Base-by-base conservation (phyloP, 2,797 vertebrate genomes). In the Lacerta bilineata region DNA sequence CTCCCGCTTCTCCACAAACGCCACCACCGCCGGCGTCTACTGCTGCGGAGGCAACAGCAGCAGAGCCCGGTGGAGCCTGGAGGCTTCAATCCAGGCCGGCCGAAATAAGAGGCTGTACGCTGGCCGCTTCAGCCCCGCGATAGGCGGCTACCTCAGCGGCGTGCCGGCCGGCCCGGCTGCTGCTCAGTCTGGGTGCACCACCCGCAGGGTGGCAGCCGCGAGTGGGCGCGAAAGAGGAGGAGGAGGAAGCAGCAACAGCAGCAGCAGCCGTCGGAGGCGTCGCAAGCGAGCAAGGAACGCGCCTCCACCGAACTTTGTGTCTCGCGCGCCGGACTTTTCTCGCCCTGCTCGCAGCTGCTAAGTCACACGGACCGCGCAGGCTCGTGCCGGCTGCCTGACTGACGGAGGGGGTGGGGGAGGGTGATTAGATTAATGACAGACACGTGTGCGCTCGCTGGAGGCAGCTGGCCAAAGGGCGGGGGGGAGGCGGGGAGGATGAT, bases 61-160 rank as follows among this genome's bases (percentile, higher is more conserved):
- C 93, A 87, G 89, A 91, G 91, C 71, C 87, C 90, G 7, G 76
- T 83, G 92, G 91, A 43, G 92, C 91, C 90, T 75, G 78, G 61
- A 29, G 90, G 93, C 93, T 93, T 94, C 93, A 90, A 91, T 66
- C 94, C 94, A 91, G 91, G 64, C 46, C 84, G 46, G 68, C 88
- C 69, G 46, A 80, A 87, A 29, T 81, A 81, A 87, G 88, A 39
- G 25, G 76, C 85, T 3, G 83, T 27, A 84, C 39, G 86, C 78
- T 23, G 2, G 71, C 87, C 75, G n/a, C 75, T n/a, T 78, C 25
- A 78, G 81, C 81, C 69, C 71, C 1, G 84, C 91, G 80, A 89
- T 90, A 74, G 79, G 79, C 11, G 29, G 17, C 23, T 4, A 15
- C 50, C 20, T 43, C 10, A 25, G 33, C 33, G 11, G 36, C 43